Conservation (phyloP, 1,140 invertebrate genomes). For the Aphaenogaster ashmeadi region DNA sequence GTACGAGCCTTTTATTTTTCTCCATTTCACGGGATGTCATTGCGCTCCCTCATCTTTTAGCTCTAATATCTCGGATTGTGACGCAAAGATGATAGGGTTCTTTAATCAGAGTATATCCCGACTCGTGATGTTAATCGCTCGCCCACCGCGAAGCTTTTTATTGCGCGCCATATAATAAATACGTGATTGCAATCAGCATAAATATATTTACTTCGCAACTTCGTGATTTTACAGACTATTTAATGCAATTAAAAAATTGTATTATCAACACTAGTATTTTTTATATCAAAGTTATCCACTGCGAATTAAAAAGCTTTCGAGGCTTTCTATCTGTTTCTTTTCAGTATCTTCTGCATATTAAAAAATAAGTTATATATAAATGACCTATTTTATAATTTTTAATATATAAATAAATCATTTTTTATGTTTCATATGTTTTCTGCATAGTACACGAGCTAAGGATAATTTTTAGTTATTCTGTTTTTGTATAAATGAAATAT, state of each 20-base stretch:
- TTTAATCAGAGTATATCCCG: constrained; percentile 44
- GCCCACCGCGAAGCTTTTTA: constrained; percentile 26
- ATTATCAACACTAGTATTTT: not conserved
- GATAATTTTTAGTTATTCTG: not conserved
- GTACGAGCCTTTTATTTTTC: constrained; percentile 28
- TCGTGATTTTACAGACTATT: constrained; percentile 16
- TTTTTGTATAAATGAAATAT: not conserved
- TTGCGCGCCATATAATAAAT: not conserved
- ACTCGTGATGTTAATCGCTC: constrained; percentile 30
- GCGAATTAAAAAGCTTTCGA: not conserved
- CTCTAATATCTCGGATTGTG: constrained; percentile 32
- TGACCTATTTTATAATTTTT: not conserved
- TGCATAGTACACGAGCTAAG: not conserved
- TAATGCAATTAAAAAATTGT: constrained; percentile 31
- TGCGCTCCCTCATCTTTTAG: not conserved
- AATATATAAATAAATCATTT: not conserved
- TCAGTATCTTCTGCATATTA: not conserved
- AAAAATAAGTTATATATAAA: not conserved
- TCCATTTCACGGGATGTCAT: constrained; percentile 9
- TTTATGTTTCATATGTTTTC: no score
- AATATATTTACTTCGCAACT: not conserved
- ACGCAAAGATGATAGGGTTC: constrained; percentile 16
- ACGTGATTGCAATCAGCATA: not conserved
- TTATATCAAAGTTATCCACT: not conserved
- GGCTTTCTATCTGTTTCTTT: not conserved